A percentile compares a stretch with the other conserved stretches of the same genome.
These are phyloP conservation scores for Morone saxatilis DNA, from an alignment of 2,113 vertebrate species.

Conservation along the genomic window DNA sequence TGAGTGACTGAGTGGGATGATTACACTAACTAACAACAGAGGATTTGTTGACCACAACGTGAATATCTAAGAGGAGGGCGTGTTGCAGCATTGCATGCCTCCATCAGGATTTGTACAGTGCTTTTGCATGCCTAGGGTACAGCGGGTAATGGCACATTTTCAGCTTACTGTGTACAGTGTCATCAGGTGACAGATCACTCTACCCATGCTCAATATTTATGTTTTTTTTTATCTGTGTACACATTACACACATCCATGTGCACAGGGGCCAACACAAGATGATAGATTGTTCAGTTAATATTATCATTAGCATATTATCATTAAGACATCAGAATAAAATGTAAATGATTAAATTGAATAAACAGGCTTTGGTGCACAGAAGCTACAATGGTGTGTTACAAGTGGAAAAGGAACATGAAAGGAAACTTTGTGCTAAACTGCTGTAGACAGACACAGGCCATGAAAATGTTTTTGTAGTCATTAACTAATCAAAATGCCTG, in stretches of 20 bases:
- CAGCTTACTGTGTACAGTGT: conserved; percentile 63
- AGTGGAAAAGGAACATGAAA: conserved; percentile 28
- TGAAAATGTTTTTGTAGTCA: conserved; percentile 25
- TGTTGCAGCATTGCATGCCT: not conserved
- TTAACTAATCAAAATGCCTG: conserved; percentile 33
- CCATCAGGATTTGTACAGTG: not conserved
- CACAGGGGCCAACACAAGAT: not conserved
- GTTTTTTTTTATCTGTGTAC: conserved; percentile 65
- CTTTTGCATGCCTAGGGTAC: not conserved
- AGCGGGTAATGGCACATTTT: conserved; percentile 14
- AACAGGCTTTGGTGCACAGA: conserved; percentile 14
- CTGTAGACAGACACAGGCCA: not conserved
- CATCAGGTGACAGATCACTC: conserved; percentile 52
- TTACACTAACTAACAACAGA: conserved; percentile 24
- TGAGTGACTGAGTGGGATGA: conserved; percentile 13
- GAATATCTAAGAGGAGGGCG: not conserved
- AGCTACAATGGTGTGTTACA: not conserved
- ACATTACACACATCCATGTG: conserved; percentile 50
- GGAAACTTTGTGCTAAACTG: conserved; percentile 17
- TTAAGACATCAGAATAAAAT: not conserved
- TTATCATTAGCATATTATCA: not conserved
- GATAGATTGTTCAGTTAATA: conserved; percentile 1
- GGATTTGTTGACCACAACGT: conserved; percentile 33
- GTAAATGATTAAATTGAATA: not conserved
- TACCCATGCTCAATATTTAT: conserved; percentile 64